Percentiles rank a stretch among this genome's conserved stretches.
phyloP scores from a whole-genome alignment of 1,140 invertebrate species.

The Linepithema humile region DNA sequence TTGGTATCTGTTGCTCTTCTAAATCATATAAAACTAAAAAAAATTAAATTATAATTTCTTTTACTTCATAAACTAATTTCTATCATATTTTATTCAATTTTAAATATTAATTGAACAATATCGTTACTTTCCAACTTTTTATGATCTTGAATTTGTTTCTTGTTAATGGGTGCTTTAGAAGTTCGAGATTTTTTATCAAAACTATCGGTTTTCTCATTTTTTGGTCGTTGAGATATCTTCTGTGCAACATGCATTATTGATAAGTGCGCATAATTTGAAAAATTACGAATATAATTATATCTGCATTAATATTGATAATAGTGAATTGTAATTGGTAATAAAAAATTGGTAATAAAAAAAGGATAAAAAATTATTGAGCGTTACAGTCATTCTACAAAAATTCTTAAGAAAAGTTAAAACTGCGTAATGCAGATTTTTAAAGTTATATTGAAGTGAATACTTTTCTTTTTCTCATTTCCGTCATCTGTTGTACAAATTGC shows the following conservation, averaged over 20 bases:
- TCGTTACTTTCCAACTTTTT: slow-evolving; percentile 16
- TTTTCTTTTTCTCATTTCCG: slow-evolving; percentile 14
- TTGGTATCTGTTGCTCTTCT: slow-evolving; percentile 18
- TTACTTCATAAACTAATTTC: background rate
- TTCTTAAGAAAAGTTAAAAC: slow-evolving; percentile 7
- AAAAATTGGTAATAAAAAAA: background rate
- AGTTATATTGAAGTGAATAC: slow-evolving; percentile 7
- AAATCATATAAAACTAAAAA: background rate
- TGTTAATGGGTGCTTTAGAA: background rate
- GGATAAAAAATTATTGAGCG: background rate
- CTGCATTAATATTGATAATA: background rate
- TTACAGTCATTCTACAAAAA: background rate
- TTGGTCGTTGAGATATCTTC: background rate
- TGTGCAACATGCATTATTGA: background rate
- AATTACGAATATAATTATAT: background rate
- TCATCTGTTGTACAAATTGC: slow-evolving; percentile 54
- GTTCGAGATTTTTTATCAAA: background rate
- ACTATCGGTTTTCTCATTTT: background rate
- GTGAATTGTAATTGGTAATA: background rate
- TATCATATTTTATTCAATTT: background rate
- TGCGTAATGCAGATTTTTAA: background rate
- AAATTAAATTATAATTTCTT: background rate
- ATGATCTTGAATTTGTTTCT: background rate
- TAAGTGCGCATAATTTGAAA: background rate
- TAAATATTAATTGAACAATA: background rate